Percentiles rank a stretch among this genome's conserved stretches.
Conservation (phyloP, 2,113 vertebrate species). For the Micromys minutus region DNA sequence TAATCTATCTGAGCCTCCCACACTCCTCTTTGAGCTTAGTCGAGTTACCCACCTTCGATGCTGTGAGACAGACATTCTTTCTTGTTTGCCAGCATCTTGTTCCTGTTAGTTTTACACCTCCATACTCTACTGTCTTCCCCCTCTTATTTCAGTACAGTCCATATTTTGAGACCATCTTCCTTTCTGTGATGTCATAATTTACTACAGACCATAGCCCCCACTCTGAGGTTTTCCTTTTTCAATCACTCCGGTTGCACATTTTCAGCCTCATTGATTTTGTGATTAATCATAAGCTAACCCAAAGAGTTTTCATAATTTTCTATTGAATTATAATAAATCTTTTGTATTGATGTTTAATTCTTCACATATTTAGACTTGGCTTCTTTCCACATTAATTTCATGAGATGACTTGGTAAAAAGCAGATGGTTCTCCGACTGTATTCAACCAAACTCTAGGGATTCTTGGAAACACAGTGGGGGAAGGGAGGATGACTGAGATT, state of each 20-base stretch:
- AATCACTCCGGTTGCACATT: background rate
- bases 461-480: background rate
- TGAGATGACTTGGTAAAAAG: slow-evolving; percentile 24
- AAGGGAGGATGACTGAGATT: background rate
- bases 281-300: slow-evolving; percentile 43
- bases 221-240: background rate
- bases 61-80: background rate
- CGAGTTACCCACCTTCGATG: background rate
- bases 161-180: background rate
- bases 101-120: no score
- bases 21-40: background rate
- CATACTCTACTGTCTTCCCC: background rate
- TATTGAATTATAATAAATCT: slow-evolving; percentile 46
- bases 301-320: slow-evolving; percentile 51
- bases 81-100: background rate
- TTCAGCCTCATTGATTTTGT: slow-evolving; percentile 33
- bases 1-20: background rate
- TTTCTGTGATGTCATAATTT: background rate
- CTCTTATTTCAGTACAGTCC: background rate
- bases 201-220: background rate
- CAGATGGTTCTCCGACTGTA: slow-evolving; percentile 36
- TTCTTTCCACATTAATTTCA: slow-evolving; percentile 63
- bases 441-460: slow-evolving; percentile 19
- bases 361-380: slow-evolving; percentile 54
- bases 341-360: slow-evolving; percentile 67